These are phyloP conservation scores for Heterochromis multidens DNA, from an alignment of 2,113 vertebrate genomes.

Conservation along the genomic window DNA sequence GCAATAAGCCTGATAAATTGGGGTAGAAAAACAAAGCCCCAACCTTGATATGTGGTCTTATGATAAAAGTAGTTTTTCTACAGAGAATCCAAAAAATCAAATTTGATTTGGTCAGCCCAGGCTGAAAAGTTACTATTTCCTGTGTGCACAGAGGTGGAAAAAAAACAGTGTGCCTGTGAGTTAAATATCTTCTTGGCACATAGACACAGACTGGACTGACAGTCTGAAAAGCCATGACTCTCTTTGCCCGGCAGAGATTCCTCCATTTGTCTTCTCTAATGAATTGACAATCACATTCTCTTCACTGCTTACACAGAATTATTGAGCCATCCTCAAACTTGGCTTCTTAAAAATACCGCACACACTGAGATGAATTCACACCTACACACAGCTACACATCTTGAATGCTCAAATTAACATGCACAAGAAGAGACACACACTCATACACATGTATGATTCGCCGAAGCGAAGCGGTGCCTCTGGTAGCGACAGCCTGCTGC, in stretches of 20 bases:
- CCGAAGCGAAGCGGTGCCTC: constrained; percentile 27
- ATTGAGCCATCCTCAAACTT: constrained; percentile 48
- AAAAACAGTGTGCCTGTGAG: neutral
- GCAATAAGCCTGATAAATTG: too few relatives aligned
- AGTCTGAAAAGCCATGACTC: constrained; percentile 33
- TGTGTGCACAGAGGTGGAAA: neutral
- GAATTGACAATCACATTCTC: constrained; percentile 62
- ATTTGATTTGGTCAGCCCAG: neutral
- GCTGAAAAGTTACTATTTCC: neutral
- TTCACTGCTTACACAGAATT: constrained; percentile 54
- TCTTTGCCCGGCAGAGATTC: neutral
- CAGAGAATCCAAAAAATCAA: neutral
- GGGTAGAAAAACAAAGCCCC: too few relatives aligned
- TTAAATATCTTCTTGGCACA: constrained; percentile 17
- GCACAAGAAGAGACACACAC: neutral
- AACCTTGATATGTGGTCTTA: too few relatives aligned
- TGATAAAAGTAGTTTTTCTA: neutral
- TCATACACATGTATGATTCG: constrained; percentile 5
- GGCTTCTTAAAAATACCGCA: constrained; percentile 24
- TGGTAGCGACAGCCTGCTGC: constrained; percentile 34
- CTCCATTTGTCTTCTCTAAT: constrained; percentile 65
- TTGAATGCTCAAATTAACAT: neutral
- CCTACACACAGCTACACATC: neutral
- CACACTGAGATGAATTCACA: neutral
- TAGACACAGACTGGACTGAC: constrained; percentile 11